Base-by-base conservation (phyloP, 1,140 invertebrate species). In the Telenomus remus region DNA sequence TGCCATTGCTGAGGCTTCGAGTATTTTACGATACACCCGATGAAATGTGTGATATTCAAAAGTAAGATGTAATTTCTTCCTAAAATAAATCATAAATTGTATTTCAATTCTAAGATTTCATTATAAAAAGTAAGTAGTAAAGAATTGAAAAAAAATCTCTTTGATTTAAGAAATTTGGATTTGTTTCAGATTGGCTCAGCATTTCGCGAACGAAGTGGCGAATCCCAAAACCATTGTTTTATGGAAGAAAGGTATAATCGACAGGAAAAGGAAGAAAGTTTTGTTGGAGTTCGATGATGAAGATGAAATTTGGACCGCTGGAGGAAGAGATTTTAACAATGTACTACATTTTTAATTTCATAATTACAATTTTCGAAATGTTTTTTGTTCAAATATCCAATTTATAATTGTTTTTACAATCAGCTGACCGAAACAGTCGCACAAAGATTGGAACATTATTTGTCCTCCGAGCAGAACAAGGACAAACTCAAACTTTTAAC, bases 1-100 rank as follows among this genome's bases (percentile, higher is more conserved):
- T 60, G 12, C 65, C 65, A 12, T 60, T 69, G 27, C 42, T 69
- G n/a, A 69, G 65, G 54, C 34, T 69, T 9, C 46, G 65, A 55
- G 9, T 69, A 42, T n/a, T 55, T 15, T 43, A 42, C 15, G 48
- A 59, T 39, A 10, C 49, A n/a, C 39, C 39, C 6, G 39, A 57
- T n/a, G 64, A 68, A 7, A 27, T 46, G 4, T 68, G 54, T 12
- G 42, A 53, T 39, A 14, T 4, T 27, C 7, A 46, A 4, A 68
- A 14, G 64, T 68, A 46, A 53, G 37, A 9, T 4, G 9, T 11
- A 11, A 39, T 39, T 39, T 39, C 2, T 39, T 39, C 1, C 1
- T 2, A 39, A 39, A 39, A 39, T n/a, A 2, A 39, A 39, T 4
- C 3, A 11, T 11, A 4, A n/a, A 11, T 39, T 39, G 3, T 39